These are phyloP conservation scores for Etheostoma perlongum DNA, from an alignment of 2,797 vertebrate genomes.

Conservation along the genomic window DNA sequence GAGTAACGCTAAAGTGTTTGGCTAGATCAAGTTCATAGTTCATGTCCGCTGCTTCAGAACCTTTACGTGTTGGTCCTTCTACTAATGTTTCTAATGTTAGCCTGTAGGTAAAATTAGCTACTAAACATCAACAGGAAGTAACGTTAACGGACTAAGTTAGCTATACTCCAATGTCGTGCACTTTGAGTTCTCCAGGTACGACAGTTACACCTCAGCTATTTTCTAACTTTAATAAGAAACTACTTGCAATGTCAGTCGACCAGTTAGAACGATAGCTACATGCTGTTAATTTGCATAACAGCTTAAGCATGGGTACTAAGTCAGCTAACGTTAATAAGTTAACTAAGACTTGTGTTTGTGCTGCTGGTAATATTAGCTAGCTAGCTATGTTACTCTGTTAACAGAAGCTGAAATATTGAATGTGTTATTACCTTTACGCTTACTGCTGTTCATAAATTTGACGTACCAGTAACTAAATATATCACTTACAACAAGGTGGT, in stretches of 20 bases:
- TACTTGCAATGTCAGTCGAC: neutral
- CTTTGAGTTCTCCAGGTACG: conserved; percentile 75
- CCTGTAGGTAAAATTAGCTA: conserved; percentile 67
- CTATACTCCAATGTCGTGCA: conserved; percentile 65
- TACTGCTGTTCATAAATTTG: neutral
- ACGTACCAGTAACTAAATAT: neutral
- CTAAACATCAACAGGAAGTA: conserved; percentile 79
- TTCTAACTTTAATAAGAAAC: rapidly evolving
- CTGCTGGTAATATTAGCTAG: neutral
- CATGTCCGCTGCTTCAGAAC: neutral
- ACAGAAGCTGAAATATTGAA: neutral
- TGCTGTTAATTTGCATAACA: conserved; percentile 9
- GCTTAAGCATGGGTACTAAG: conserved; percentile 15
- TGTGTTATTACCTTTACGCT: neutral
- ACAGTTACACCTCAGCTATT: neutral
- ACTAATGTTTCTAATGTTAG: conserved; percentile 36
- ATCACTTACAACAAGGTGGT: neutral
- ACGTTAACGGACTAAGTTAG: conserved; percentile 39
- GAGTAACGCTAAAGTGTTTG: neutral
- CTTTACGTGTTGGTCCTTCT: neutral
- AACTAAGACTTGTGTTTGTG: neutral
- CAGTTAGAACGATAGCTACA: neutral
- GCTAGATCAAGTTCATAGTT: neutral
- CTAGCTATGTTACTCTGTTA: neutral
- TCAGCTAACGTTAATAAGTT: conserved; percentile 27